Percentiles rank a stretch among this genome's conserved stretches.
Evolutionary conservation across 2,113 vertebrate species (phyloP).

Genomic region (Actenoides hombroni): DNA sequence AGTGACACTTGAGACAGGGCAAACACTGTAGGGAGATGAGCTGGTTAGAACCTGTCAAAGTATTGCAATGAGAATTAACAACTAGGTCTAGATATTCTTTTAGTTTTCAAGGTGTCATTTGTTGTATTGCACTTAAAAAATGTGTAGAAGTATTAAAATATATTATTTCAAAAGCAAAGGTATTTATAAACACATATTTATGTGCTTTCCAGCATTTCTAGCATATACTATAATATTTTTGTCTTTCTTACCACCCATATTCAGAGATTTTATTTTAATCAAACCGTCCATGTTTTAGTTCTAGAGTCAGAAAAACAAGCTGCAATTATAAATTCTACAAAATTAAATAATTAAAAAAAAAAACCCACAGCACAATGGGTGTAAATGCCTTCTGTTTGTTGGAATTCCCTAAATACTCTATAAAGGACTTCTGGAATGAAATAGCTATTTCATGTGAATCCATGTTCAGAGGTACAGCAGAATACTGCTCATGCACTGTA

Average conservation of each 20-base stretch:
- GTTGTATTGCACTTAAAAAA: background rate
- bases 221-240: background rate
- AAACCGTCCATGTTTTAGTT: background rate
- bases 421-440: constrained; percentile 2
- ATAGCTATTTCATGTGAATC: constrained; percentile 20
- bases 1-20: background rate
- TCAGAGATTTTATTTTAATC: background rate
- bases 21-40: background rate
- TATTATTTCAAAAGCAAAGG: background rate
- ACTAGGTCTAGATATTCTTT: background rate
- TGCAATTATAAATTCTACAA: constrained; percentile 26
- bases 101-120: background rate
- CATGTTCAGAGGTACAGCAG: background rate
- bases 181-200: background rate
- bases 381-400: constrained; percentile 1
- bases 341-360: background rate
- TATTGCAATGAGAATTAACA: background rate
- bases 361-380: background rate
- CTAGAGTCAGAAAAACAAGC: background rate
- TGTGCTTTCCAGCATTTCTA: background rate
- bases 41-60: background rate
- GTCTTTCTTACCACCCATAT: background rate
- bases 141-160: background rate
- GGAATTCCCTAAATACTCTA: background rate
- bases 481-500: constrained; percentile 27